phyloP scores from a whole-genome alignment of 2,888 invertebrate species.

The Sthenelais limicola region DNA sequence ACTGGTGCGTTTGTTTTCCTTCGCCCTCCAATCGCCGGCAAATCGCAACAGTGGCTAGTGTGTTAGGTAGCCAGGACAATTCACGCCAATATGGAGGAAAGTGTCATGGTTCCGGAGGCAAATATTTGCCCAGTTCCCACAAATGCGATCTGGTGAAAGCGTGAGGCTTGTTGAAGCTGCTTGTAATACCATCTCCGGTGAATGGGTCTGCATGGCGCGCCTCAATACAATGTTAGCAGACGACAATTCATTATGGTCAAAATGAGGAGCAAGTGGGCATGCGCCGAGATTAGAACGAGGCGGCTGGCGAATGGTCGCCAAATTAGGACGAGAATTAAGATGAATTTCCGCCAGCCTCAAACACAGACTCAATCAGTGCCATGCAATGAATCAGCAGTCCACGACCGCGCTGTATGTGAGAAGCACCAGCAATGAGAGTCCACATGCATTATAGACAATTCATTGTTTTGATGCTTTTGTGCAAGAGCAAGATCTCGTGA shows the following conservation, averaged over 20 bases:
- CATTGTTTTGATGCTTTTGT: too few species aligned
- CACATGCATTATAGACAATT: too few species aligned
- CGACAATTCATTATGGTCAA: neutral
- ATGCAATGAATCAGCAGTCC: neutral
- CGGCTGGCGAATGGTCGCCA: neutral
- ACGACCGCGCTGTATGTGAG: neutral
- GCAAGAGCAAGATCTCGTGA: too few species aligned
- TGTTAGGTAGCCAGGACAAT: too few species aligned
- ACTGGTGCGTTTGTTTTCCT: conserved; percentile 24
- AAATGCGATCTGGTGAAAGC: conserved; percentile 34
- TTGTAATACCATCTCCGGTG: too few species aligned
- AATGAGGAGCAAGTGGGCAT: neutral
- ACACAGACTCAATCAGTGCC: conserved; percentile 6
- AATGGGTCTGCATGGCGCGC: too few species aligned
- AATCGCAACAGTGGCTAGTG: conserved; percentile 5
- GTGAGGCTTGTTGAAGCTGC: neutral
- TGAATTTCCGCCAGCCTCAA: conserved; percentile 9
- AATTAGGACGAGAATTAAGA: conserved; percentile 16
- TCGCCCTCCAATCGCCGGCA: conserved; percentile 20
- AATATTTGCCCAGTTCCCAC: conserved; percentile 25
- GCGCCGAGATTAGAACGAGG: neutral
- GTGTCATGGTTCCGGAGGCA: conserved; percentile 8
- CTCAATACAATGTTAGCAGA: neutral
- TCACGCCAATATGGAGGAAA: too few species aligned
- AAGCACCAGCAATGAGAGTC: too few species aligned